Evolutionary conservation across 2,113 vertebrate genomes (phyloP).

Genomic region (Triplophysa dalaica): DNA sequence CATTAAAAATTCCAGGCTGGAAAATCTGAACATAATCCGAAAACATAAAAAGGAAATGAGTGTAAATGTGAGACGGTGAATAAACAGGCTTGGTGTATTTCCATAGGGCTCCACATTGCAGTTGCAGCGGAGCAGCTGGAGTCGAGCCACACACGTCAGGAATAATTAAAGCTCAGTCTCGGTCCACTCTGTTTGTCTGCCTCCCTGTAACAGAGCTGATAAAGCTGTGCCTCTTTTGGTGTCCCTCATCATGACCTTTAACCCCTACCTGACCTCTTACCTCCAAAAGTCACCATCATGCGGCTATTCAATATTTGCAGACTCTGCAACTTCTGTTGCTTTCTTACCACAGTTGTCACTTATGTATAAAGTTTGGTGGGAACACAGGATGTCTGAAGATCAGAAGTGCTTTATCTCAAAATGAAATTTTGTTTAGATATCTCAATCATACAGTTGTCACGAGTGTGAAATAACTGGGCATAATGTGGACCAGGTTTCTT

Average conservation of each 20-base stretch:
- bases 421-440: neutral
- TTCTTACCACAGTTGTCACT: slow-evolving; percentile 24
- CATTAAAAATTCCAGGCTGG: slow-evolving; percentile 60
- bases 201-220: slow-evolving; percentile 44
- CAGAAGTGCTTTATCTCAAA: neutral
- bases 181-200: neutral
- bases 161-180: slow-evolving; percentile 25
- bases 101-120: slow-evolving; percentile 42
- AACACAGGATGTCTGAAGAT: neutral
- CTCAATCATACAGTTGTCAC: neutral
- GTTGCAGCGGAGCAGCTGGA: slow-evolving; percentile 26
- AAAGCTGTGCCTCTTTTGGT: slow-evolving; percentile 41
- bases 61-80: slow-evolving; percentile 64
- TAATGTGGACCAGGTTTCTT: too few relatives aligned
- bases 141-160: slow-evolving; percentile 31
- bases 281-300: neutral
- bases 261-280: slow-evolving; percentile 31
- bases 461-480: neutral
- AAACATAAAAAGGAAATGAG: slow-evolving; percentile 69
- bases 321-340: slow-evolving; percentile 15
- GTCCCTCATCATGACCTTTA: slow-evolving; percentile 47
- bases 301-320: slow-evolving; percentile 24
- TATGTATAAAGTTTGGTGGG: too few relatives aligned
- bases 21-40: slow-evolving; percentile 65
- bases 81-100: slow-evolving; percentile 61